Evolutionary conservation across 2,888 invertebrate species (phyloP), one percentile per base, ranked within the genome.

Genomic region (Ectobius pallidus): DNA sequence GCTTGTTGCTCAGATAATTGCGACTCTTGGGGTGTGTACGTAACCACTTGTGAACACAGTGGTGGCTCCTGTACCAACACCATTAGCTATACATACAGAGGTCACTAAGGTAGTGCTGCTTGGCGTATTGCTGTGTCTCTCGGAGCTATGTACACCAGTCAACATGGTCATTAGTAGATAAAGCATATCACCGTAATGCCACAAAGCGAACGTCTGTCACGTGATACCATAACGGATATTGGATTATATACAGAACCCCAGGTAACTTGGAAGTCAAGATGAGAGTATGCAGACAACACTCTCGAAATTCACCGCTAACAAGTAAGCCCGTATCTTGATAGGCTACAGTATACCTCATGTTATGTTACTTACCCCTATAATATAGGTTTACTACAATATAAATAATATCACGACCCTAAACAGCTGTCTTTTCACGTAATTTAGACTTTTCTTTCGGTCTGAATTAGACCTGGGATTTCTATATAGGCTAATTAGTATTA

Each of bases 221-320:
- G 58, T 58, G 58, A 58, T 25, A 55, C 22, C 55, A 55, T 55
- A 58, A 58, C 32, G 58, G 27, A 58, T 58, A 32, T 58, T 58
- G 30, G 58, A 30, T 58, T 58, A 58, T 25, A 46, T n/a, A 46
- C 46, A 46, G n/a, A n/a, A n/a, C n/a, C n/a, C n/a, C n/a, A n/a
- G n/a, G n/a, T n/a, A n/a, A n/a, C n/a, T n/a, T n/a, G n/a, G n/a
- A n/a, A n/a, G n/a, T n/a, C n/a, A n/a, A n/a, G n/a, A n/a, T n/a
- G n/a, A n/a, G n/a, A n/a, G n/a, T n/a, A n/a, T n/a, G n/a, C n/a
- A n/a, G n/a, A n/a, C n/a, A n/a, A n/a, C n/a, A n/a, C n/a, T n/a
- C n/a, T n/a, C n/a, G n/a, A n/a, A n/a, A n/a, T n/a, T n/a, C n/a
- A n/a, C n/a, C n/a, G n/a, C n/a, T n/a, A n/a, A n/a, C n/a, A n/a